Conservation (phyloP, 1,140 invertebrate species). For the Venustaconcha ellipsiformis region DNA sequence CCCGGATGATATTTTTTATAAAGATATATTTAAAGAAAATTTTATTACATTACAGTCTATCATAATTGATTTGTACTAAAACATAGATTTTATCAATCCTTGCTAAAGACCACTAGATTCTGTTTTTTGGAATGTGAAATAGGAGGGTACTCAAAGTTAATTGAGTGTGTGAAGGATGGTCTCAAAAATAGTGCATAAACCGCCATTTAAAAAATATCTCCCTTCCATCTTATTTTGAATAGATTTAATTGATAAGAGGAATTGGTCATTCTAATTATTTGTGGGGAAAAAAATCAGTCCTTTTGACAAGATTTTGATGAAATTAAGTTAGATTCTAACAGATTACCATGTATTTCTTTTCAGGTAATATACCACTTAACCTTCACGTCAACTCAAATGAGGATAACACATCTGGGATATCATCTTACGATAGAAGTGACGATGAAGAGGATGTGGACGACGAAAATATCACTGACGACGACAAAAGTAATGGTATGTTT, state of each 20-base stretch:
- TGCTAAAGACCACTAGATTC: no score
- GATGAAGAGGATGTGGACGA: conserved; percentile 30
- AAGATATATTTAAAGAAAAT: no score
- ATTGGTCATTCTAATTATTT: neutral
- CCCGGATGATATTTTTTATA: no score
- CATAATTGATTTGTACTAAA: no score
- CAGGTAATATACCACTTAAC: conserved; percentile 24
- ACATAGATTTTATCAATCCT: no score
- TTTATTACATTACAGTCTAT: no score
- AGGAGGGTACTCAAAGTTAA: no score
- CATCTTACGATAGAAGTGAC: conserved; percentile 29
- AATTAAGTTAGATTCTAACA: neutral
- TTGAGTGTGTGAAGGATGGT: no score
- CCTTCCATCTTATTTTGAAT: neutral
- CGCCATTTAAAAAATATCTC: neutral
- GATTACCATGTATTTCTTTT: neutral
- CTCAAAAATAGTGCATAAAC: no score
- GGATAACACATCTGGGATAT: conserved; percentile 25
- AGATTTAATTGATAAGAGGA: neutral
- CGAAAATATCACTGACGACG: conserved; percentile 29
- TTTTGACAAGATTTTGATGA: neutral
- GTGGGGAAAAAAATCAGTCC: neutral
- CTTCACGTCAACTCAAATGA: conserved; percentile 29
- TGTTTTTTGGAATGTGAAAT: no score
- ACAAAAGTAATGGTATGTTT: conserved; percentile 26